phyloP scores from a whole-genome alignment of 2,113 vertebrate species.

The Pteropus alecto region DNA sequence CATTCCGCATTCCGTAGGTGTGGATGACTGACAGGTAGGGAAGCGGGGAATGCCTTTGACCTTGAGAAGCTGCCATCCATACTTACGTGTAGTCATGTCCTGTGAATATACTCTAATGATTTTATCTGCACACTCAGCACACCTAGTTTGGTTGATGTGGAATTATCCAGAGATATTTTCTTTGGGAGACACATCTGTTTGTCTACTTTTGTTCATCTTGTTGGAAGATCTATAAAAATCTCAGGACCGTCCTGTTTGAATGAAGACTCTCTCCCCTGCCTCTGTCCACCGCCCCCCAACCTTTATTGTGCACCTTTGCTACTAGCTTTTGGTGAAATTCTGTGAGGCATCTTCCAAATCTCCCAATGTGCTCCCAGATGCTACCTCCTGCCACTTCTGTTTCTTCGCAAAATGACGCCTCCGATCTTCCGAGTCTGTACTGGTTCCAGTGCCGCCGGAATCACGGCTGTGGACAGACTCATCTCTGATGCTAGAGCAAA shows the following conservation, averaged over 20 bases:
- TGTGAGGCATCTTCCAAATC: fast-evolving
- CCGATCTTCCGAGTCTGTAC: fast-evolving
- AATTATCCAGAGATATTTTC: not conserved
- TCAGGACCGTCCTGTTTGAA: not conserved
- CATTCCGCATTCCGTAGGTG: fast-evolving
- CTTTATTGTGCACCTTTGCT: fast-evolving
- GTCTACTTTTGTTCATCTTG: not conserved
- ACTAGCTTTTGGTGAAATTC: not conserved
- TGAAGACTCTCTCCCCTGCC: not conserved
- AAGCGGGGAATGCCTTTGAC: not conserved
- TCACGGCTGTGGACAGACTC: fast-evolving
- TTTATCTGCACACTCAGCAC: fast-evolving
- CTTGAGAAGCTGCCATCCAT: fast-evolving
- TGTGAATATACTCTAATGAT: fast-evolving
- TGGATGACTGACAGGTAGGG: fast-evolving
- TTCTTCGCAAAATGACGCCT: not conserved
- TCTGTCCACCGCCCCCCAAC: fast-evolving
- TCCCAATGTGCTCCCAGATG: fast-evolving
- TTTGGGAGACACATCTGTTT: not conserved
- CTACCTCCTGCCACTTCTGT: not conserved
- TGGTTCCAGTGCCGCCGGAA: fast-evolving
- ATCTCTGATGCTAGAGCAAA: fast-evolving
- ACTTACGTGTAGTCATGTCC: not conserved
- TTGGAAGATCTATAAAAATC: not conserved
- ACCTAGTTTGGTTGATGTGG: not conserved